Base-by-base conservation (phyloP, 2,113 vertebrate genomes). In the Cavia porcellus region DNA sequence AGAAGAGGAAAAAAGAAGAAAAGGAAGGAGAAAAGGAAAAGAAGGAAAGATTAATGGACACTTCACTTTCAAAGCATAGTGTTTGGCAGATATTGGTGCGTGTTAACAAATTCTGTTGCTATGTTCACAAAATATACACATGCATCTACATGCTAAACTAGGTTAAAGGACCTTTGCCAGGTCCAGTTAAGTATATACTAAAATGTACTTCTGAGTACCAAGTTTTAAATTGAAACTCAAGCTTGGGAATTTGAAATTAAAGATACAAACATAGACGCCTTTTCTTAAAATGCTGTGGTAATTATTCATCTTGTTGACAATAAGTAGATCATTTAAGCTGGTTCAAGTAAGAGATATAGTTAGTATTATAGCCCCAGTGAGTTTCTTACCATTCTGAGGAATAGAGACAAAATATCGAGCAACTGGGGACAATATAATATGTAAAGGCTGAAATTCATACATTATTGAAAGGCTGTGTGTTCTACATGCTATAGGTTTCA, bases 271-370 rank as follows among this genome's bases (percentile, higher is more conserved):
- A 50, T 96, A 94, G 95, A 97, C 74, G 45, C 12, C 92, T 83
- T 96, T 42, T 38, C 79, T 96, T 94, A 83, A 12, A 95, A 89
- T 86, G 92, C 6, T 84, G 19, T 17, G 1, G 75, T 72, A 70
- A 64, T 70, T 94, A 66, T 98, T 97, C 55, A 42, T 97, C 91
- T 92, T 96, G 77, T 50, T 97, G 95, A 94, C 92, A 91, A 35
- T 83, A 90, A 77, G 61, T 61, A 96, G 81, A 83, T 57, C 1
- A 7, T 59, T 95, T 66, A 94, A 95, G 92, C 81, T 89, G 35
- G 75, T 97, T 90, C 86, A 32, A 11, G n/a, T 45, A 6, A 3
- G 5, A 79, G 20, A 57, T 42, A 22, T 30, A n/a, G 20, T 89
- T 30, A n/a, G 20, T 89, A 47, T 91, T 95, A 81, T 0, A 10